These are phyloP conservation scores for Momotus momota DNA, from an alignment of 2,797 vertebrate species.

Conservation along the genomic window DNA sequence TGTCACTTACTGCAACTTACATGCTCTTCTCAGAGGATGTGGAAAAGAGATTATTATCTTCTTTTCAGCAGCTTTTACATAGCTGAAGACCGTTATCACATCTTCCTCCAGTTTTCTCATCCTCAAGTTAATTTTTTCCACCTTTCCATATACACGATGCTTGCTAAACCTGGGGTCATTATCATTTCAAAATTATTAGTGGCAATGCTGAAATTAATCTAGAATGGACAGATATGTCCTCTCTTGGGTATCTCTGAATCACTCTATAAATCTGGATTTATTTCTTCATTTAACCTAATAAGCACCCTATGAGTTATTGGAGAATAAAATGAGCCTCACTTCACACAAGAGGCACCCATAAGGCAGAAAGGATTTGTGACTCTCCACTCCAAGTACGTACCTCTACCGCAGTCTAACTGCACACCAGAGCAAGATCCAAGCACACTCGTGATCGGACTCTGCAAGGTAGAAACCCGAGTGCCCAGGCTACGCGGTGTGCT, in stretches of 20 bases:
- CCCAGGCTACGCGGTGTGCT: accelerated
- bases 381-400: background rate
- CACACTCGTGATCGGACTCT: background rate
- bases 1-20: background rate
- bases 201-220: background rate
- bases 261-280: background rate
- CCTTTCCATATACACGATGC: background rate
- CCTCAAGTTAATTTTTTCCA: background rate
- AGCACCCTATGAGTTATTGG: background rate
- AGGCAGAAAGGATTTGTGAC: background rate
- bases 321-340: background rate
- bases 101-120: background rate
- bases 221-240: background rate
- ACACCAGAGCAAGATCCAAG: background rate
- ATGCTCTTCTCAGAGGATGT: background rate
- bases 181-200: background rate
- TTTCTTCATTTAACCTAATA: background rate
- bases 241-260: background rate
- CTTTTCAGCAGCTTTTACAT: background rate
- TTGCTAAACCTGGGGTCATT: background rate
- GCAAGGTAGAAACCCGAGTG: background rate
- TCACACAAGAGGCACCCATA: background rate
- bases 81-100: background rate
- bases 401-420: background rate
- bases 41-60: background rate